These are phyloP conservation scores for Anguilla pacifica DNA, from an alignment of 2,797 vertebrate genomes.

Conservation along the genomic window DNA sequence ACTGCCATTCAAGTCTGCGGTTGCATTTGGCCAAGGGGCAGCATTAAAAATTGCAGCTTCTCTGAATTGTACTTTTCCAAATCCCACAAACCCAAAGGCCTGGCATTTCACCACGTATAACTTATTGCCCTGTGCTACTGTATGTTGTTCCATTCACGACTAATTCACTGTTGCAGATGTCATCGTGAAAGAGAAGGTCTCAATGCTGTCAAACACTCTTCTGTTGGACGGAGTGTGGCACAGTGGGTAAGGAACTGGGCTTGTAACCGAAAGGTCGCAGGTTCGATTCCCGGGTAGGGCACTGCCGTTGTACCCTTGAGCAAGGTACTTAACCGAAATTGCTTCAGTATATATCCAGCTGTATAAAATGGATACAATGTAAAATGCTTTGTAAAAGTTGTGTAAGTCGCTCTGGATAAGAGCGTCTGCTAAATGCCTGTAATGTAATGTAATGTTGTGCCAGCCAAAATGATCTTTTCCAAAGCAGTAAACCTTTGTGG, in stretches of 20 bases:
- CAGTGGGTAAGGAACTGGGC: too few species aligned
- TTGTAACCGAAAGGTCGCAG: too few species aligned
- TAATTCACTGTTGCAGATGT: neutral
- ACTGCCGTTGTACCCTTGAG: too few species aligned
- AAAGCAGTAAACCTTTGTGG: neutral
- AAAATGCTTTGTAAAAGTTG: too few species aligned
- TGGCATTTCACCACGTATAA: neutral
- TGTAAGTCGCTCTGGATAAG: too few species aligned
- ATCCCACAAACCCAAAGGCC: neutral
- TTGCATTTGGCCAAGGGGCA: neutral
- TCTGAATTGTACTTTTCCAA: slow-evolving; percentile 1
- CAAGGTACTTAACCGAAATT: too few species aligned
- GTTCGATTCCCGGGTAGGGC: too few species aligned
- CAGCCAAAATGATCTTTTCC: neutral
- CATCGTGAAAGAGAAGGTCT: neutral
- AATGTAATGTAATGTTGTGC: too few species aligned
- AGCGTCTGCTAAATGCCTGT: too few species aligned
- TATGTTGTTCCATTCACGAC: slow-evolving; percentile 14
- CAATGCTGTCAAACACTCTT: neutral
- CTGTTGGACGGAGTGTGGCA: too few species aligned
- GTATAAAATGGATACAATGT: too few species aligned
- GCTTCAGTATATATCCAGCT: too few species aligned
- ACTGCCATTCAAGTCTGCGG: neutral
- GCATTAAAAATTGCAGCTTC: neutral
- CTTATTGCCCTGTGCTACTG: neutral